Percentiles rank a stretch among this genome's conserved stretches.
phyloP scores from a whole-genome alignment of 2,888 invertebrate species.

The Mythimna pallens region DNA sequence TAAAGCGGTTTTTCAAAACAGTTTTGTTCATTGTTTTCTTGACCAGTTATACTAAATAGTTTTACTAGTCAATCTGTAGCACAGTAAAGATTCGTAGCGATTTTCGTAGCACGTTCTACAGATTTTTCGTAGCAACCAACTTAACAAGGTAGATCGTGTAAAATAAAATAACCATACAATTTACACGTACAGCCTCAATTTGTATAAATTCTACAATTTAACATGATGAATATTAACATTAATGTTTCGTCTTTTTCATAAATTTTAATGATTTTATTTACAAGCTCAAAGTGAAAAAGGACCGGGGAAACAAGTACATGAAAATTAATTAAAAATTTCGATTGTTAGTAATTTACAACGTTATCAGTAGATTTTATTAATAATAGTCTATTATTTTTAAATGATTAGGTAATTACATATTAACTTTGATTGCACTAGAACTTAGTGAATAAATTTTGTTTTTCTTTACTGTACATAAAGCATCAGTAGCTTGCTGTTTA shows the following conservation, averaged over 20 bases:
- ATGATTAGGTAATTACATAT: slow-evolving; percentile 37
- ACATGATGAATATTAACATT: slow-evolving; percentile 8
- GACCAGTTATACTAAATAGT: not conserved
- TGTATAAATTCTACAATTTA: slow-evolving; percentile 18
- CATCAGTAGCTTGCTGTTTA: slow-evolving; percentile 11
- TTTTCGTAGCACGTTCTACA: not conserved
- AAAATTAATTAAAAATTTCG: slow-evolving; percentile 29
- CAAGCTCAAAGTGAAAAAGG: slow-evolving; percentile 42
- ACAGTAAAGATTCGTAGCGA: not conserved
- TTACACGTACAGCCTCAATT: slow-evolving; percentile 6
- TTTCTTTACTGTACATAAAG: slow-evolving; percentile 36
- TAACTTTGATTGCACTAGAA: slow-evolving; percentile 41
- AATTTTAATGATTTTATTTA: slow-evolving; percentile 39
- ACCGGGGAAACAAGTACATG: slow-evolving; percentile 15
- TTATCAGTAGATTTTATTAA: slow-evolving; percentile 29
- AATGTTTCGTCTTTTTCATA: slow-evolving; percentile 20
- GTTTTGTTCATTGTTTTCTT: not conserved
- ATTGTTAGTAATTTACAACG: slow-evolving; percentile 37
- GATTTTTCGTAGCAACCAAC: not conserved
- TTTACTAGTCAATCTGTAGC: not conserved
- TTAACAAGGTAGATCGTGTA: not conserved
- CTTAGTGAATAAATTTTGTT: slow-evolving; percentile 15
- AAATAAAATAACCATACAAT: too few relatives aligned
- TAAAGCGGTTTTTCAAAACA: too few relatives aligned
- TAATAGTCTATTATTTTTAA: slow-evolving; percentile 44